Evolutionary conservation across 2,888 invertebrate species (phyloP), one percentile per base, ranked within the genome.

Genomic region (Sinelater perroti): DNA sequence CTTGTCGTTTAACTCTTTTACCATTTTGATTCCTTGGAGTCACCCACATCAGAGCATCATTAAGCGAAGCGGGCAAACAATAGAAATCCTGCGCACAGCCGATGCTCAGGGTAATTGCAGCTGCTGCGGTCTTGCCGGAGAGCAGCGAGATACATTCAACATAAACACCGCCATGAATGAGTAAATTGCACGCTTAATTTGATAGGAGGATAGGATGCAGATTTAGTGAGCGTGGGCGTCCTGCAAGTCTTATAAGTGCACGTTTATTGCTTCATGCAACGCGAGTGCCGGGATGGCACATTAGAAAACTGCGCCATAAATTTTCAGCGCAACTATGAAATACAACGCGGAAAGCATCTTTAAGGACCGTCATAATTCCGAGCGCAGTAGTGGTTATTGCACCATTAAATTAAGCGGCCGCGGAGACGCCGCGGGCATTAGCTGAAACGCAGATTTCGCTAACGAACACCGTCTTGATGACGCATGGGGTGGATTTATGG

Each of bases 171-270:
- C 20, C 50, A 44, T 35, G 52, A 52, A 52, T 44, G 44, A 28
- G 52, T 44, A 52, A 52, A 52, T 52, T 52, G 30, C 42, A 36
- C 11, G 33, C 35, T 42, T 52, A 52, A 52, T 52, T 52, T 33
- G 44, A 44, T 42, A 44, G 44, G 44, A 30, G 31, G 42, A 44
- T 52, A 24, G 24, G 52, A 52, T 52, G 52, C 52, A 52, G 18
- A 52, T 44, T 40, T 52, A 44, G 6, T n/a, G 10, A 33, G 21
- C 31, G 52, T 52, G 11, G 44, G 44, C 52, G 52, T 20, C 14
- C 18, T 52, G 52, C 52, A 44, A 11, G 44, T 44, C 52, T 31
- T 42, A 16, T 42, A 31, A 52, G 20, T 31, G 28, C 31, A 52
- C 52, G 16, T 52, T 52, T 52, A 52, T 52, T 52, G 33, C 52